Evolutionary conservation across 2,888 invertebrate species (phyloP).

Genomic region (Epinotia brunnichana): DNA sequence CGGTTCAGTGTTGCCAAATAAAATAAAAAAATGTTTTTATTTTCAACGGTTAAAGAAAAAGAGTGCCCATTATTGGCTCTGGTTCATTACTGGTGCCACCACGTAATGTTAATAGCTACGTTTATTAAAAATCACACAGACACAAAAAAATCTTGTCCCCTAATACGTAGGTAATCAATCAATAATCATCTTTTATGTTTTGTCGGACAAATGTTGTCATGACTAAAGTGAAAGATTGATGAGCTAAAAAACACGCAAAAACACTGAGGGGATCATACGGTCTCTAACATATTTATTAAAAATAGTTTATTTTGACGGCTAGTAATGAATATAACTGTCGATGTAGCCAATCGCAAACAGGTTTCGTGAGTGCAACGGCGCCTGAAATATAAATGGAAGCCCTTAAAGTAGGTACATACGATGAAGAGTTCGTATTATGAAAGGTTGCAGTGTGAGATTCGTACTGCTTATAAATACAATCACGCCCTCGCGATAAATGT

Average conservation of each 20-base stretch:
- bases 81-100: too few species aligned
- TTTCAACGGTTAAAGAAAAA: too few species aligned
- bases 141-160: constrained; percentile 1
- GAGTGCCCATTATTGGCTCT: too few species aligned
- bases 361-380: neutral
- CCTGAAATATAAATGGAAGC: constrained; percentile 28
- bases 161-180: constrained; percentile 7
- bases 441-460: constrained; percentile 52
- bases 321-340: neutral
- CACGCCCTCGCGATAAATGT: constrained; percentile 80
- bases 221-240: constrained; percentile 53
- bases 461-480: constrained; percentile 76
- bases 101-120: too few species aligned
- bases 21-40: too few species aligned
- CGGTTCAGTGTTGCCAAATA: too few species aligned
- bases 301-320: neutral
- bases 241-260: constrained; percentile 51
- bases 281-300: neutral
- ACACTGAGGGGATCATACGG: neutral
- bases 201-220: constrained; percentile 28
- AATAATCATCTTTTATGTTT: constrained; percentile 28
- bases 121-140: neutral
- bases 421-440: constrained; percentile 28
- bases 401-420: constrained; percentile 7
- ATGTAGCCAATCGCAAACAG: neutral